Percentiles rank a stretch among this genome's conserved stretches.
Conservation (phyloP, 2,888 invertebrate species). For the Ophonus ardosiacus region DNA sequence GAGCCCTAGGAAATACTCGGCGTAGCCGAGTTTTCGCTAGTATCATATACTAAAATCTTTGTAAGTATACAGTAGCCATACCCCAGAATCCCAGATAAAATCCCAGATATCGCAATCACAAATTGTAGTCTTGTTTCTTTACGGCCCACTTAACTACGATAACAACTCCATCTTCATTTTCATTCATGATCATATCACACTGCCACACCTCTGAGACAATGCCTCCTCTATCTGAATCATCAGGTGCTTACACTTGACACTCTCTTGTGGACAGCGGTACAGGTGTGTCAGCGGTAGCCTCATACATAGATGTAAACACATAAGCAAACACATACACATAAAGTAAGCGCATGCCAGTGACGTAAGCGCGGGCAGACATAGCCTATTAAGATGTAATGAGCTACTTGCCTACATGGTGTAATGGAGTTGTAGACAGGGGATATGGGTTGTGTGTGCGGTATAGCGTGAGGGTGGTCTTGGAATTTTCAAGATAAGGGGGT, state of each 20-base stretch:
- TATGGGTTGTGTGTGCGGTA: too few species aligned
- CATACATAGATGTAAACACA: background rate
- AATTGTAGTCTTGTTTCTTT: background rate
- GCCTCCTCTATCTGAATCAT: conserved; percentile 35
- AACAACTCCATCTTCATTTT: background rate
- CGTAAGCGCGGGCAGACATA: conserved; percentile 19
- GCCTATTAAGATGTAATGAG: conserved; percentile 31
- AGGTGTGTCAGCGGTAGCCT: conserved; percentile 2
- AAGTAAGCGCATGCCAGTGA: background rate
- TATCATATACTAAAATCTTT: background rate
- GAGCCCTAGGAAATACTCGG: too few species aligned
- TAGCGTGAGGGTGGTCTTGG: too few species aligned
- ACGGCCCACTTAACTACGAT: background rate
- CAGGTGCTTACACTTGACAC: conserved; percentile 40
- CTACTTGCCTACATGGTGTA: too few species aligned
- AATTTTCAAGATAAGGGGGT: too few species aligned
- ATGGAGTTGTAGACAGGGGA: too few species aligned
- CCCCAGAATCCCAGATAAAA: background rate
- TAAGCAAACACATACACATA: background rate
- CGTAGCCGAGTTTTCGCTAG: too few species aligned
- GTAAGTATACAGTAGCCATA: background rate
- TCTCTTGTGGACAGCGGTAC: background rate
- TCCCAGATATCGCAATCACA: background rate
- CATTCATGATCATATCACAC: background rate
- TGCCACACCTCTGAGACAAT: conserved; percentile 6